phyloP scores from a whole-genome alignment of 2,113 vertebrate species.

The Channa maculata region DNA sequence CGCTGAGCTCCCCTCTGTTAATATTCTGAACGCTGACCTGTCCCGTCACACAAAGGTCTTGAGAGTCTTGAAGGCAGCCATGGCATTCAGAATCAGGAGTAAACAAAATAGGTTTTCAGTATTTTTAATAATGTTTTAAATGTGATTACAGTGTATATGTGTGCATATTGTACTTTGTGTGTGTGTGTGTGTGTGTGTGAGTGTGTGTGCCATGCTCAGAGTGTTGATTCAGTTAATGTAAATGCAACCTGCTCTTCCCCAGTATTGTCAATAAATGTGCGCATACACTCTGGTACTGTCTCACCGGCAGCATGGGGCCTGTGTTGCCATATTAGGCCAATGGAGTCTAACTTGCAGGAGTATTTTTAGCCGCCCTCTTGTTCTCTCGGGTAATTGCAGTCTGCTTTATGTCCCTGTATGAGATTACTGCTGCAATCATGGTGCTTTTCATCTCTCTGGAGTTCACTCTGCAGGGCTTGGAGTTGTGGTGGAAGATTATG shows the following conservation, averaged over 20 bases:
- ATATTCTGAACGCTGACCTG: slow-evolving; percentile 39
- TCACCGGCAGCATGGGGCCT: slow-evolving; percentile 35
- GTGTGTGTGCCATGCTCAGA: not conserved
- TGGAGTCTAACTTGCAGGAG: slow-evolving; percentile 50
- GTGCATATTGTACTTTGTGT: slow-evolving; percentile 10
- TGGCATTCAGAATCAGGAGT: slow-evolving; percentile 35
- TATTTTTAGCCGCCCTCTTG: slow-evolving; percentile 81
- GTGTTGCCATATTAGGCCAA: slow-evolving; percentile 79
- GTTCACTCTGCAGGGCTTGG: slow-evolving; percentile 34
- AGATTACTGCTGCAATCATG: slow-evolving; percentile 56
- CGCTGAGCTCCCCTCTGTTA: slow-evolving; percentile 30
- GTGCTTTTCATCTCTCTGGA: slow-evolving; percentile 33
- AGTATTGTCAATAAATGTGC: slow-evolving; percentile 61
- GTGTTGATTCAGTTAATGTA: slow-evolving; percentile 27
- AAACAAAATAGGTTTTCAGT: slow-evolving; percentile 23
- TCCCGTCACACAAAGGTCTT: slow-evolving; percentile 53
- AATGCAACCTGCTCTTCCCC: slow-evolving; percentile 29
- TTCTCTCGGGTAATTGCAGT: slow-evolving; percentile 69
- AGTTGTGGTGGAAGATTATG: slow-evolving; percentile 41
- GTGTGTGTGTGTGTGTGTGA: slow-evolving; percentile 4
- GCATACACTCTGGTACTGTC: not conserved
- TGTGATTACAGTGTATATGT: not conserved
- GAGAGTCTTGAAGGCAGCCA: slow-evolving; percentile 27
- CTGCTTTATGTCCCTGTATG: slow-evolving; percentile 67
- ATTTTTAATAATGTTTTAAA: not conserved